These are phyloP conservation scores for Actenoides hombroni DNA, from an alignment of 2,113 vertebrate genomes.

Conservation along the genomic window DNA sequence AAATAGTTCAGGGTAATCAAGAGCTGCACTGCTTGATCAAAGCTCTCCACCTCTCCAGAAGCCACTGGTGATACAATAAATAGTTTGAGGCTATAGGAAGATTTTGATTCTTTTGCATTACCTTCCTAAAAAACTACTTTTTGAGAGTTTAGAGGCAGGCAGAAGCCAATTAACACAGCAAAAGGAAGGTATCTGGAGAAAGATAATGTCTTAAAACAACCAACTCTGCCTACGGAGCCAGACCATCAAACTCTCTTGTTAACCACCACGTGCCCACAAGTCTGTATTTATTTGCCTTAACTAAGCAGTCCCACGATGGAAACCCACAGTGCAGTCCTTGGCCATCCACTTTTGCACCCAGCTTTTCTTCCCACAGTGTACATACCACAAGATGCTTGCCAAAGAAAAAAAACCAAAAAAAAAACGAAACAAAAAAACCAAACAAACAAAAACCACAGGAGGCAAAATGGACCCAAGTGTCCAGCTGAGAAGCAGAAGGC, in stretches of 20 bases:
- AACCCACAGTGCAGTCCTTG: neutral
- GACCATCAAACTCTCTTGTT: neutral
- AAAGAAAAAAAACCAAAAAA: neutral
- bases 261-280: neutral
- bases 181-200: neutral
- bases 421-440: neutral
- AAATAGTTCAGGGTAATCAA: slow-evolving; percentile 7
- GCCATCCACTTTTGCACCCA: neutral
- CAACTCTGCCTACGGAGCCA: neutral
- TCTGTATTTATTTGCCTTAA: neutral
- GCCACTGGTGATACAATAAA: neutral
- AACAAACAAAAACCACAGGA: neutral
- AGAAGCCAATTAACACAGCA: neutral
- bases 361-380: neutral
- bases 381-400: neutral
- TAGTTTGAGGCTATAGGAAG: neutral
- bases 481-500: neutral
- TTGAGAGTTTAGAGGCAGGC: neutral
- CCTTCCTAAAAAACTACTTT: neutral
- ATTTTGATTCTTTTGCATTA: neutral
- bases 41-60: neutral
- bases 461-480: rapidly evolving
- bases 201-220: neutral
- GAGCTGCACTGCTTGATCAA: neutral
- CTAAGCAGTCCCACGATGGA: neutral